Evolutionary conservation across 1,140 invertebrate species (phyloP), one percentile per base, ranked within the genome.

Genomic region (Phymastichus coffea): DNA sequence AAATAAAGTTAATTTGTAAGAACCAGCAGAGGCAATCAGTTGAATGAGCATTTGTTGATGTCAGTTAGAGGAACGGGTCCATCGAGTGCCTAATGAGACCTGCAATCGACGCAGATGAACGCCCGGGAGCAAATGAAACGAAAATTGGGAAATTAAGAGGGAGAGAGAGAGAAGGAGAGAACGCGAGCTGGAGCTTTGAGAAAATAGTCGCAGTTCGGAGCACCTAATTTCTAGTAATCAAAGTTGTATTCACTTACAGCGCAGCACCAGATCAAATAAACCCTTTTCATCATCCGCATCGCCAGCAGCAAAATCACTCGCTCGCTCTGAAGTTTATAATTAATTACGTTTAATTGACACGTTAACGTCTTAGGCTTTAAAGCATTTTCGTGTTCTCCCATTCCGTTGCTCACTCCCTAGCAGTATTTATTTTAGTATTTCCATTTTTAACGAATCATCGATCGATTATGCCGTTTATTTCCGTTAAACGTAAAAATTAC

Each of bases 141-240:
- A 35, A 37, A 59, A 59, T 59, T 59, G 22, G 40, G 26, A 59
- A 59, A 52, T 52, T 52, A 33, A 46, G 40, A 59, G 37, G 61
- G 56, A 23, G 25, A 25, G 33, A 43, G 49, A 51, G 44, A 43
- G 51, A 64, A 63, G 63, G n/a, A n/a, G n/a, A n/a, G n/a, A n/a
- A n/a, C n/a, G n/a, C n/a, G n/a, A n/a, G n/a, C n/a, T n/a, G n/a
- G n/a, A n/a, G n/a, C 66, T 70, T 64, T 59, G 63, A 60, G 70
- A 70, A 73, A 73, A 71, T 72, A 70, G 68, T 70, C 73, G 54
- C 64, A 48, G 66, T 63, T 70, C 64, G 64, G 38, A 64, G 62
- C 64, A 63, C 63, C 66, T 58, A 70, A 73, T 72, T 75, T 73
- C 62, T 53, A 70, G 65, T 75, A 70, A 76, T 74, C 73, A 76